phyloP scores from a whole-genome alignment of 2,797 vertebrate genomes.

The Pseudotriccus pelzelni region DNA sequence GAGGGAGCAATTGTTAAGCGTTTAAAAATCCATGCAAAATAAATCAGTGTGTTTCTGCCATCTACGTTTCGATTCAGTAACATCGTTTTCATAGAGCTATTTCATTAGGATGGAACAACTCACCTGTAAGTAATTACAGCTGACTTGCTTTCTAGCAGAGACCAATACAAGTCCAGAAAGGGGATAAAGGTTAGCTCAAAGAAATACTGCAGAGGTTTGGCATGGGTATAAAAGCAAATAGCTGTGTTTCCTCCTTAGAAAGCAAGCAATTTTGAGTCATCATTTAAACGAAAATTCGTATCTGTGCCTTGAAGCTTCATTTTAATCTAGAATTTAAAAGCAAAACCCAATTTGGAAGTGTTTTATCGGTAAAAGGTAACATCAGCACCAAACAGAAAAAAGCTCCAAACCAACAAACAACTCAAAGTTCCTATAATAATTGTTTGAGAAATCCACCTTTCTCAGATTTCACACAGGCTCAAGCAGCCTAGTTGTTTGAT shows the following conservation, averaged over 20 bases:
- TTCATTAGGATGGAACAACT: conserved; percentile 67
- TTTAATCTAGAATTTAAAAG: neutral
- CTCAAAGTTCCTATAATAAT: neutral
- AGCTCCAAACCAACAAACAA: neutral
- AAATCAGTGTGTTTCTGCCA: conserved; percentile 66
- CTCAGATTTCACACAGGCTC: conserved; percentile 44
- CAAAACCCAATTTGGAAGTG: neutral
- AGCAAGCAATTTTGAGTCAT: conserved; percentile 22
- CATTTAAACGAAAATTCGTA: neutral
- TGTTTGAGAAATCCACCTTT: conserved; percentile 28
- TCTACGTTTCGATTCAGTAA: conserved; percentile 66
- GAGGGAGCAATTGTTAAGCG: neutral
- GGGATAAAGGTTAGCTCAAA: conserved; percentile 63
- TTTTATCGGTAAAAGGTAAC: neutral
- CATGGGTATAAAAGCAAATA: conserved; percentile 32
- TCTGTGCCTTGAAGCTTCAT: neutral
- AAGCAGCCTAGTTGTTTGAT: conserved; percentile 39
- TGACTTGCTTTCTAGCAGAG: conserved; percentile 66
- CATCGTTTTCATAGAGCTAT: conserved; percentile 64
- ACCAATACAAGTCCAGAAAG: conserved; percentile 36
- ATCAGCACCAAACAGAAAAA: neutral
- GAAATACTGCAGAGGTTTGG: conserved; percentile 62
- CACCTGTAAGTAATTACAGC: conserved; percentile 73
- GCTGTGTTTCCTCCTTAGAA: conserved; percentile 29
- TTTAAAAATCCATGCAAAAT: conserved; percentile 56